phyloP scores from a whole-genome alignment of 2,888 invertebrate genomes.

The Ectemnius cavifrons region DNA sequence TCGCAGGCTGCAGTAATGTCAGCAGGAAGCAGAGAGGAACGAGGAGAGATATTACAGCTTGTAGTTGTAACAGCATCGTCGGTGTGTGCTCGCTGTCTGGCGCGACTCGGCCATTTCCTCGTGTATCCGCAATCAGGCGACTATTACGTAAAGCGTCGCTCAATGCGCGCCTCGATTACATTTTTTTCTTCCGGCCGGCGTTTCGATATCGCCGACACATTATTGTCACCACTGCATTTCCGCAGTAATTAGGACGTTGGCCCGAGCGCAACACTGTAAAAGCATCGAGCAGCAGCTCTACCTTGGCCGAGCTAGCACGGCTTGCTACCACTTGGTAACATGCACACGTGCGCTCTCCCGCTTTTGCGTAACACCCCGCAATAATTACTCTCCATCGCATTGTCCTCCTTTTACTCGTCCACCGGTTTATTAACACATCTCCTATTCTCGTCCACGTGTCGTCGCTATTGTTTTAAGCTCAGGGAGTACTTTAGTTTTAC shows the following conservation, averaged over 20 bases:
- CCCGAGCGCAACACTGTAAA: constrained; percentile 3
- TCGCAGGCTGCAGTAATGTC: constrained; percentile 9
- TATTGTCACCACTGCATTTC: constrained; percentile 60
- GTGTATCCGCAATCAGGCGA: constrained; percentile 25
- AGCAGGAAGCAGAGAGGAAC: constrained; percentile 36
- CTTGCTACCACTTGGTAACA: too few species aligned
- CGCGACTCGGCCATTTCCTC: constrained; percentile 8
- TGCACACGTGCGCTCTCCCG: too few species aligned
- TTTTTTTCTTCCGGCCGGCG: constrained; percentile 16
- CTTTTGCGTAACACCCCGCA: too few species aligned
- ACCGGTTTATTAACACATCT: too few species aligned
- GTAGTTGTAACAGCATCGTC: constrained; percentile 30
- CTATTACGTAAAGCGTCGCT: constrained; percentile 33
- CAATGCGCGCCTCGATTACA: constrained; percentile 36
- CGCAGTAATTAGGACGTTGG: constrained; percentile 58
- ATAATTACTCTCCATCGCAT: too few species aligned
- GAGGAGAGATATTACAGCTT: constrained; percentile 27
- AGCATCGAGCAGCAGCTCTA: background rate
- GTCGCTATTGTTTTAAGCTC: too few species aligned
- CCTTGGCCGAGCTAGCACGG: constrained; percentile 1
- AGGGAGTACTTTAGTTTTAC: too few species aligned
- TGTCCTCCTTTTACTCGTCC: too few species aligned
- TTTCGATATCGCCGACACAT: constrained; percentile 32
- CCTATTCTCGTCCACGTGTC: too few species aligned
- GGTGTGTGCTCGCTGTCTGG: constrained; percentile 1